These are phyloP conservation scores for Rotaria sp. DNA, from an alignment of 2,888 invertebrate genomes.

Conservation along the genomic window DNA sequence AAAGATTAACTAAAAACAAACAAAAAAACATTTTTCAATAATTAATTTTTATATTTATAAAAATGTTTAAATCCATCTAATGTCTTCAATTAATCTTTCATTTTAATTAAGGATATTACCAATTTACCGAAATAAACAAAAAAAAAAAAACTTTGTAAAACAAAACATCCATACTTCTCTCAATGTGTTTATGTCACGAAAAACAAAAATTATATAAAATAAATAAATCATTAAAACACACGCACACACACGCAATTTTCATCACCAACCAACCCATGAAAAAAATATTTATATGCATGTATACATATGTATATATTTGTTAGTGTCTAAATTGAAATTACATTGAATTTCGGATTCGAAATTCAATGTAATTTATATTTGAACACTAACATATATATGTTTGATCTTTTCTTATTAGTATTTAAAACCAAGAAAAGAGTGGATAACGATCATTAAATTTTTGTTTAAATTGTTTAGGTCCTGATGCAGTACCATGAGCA, in stretches of 20 bases:
- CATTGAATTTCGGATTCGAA: no score
- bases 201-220: background rate
- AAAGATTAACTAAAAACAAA: background rate
- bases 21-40: background rate
- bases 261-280: background rate
- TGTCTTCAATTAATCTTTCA: background rate
- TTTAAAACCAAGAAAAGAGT: slow-evolving; percentile 1
- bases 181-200: no score
- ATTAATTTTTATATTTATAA: no score
- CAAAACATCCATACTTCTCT: background rate
- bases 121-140: background rate
- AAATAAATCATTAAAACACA: slow-evolving; percentile 18
- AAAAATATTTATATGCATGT: background rate
- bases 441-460: slow-evolving; percentile 29
- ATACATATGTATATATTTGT: background rate
- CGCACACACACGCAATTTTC: background rate
- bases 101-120: background rate
- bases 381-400: background rate
- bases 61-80: no score
- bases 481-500: background rate
- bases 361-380: no score
- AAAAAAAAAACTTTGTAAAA: background rate
- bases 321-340: background rate
- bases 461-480: background rate
- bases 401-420: background rate